phyloP scores from a whole-genome alignment of 2,113 vertebrate species.

The mouse (Mus musculus) region DNA sequence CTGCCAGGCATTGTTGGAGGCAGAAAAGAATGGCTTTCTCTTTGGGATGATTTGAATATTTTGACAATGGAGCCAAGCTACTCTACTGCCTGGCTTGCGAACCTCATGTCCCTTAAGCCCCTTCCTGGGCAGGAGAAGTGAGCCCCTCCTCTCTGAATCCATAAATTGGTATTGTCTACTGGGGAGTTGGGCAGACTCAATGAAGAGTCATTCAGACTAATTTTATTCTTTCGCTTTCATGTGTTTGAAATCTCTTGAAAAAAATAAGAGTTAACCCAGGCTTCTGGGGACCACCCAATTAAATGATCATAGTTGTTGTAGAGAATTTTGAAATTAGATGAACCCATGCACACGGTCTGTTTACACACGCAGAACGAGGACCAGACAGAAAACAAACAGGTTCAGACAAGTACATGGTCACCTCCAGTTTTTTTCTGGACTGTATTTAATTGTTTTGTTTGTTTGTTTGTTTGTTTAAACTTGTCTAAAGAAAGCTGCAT shows the following conservation, averaged over 20 bases:
- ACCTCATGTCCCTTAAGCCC: not conserved
- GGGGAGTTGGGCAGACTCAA: conserved; percentile 18
- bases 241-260: conserved; percentile 47
- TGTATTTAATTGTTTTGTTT: not conserved
- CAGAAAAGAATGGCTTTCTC: conserved; percentile 74
- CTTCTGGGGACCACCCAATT: conserved; percentile 54
- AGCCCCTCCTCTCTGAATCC: conserved; percentile 19
- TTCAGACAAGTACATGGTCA: conserved; percentile 12
- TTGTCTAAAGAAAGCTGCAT: conserved; percentile 31
- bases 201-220: conserved; percentile 51
- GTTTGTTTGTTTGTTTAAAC: not conserved
- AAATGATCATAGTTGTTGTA: not conserved
- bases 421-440: not conserved
- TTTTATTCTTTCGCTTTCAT: conserved; percentile 58
- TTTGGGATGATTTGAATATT: conserved; percentile 79
- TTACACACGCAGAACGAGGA: conserved; percentile 48
- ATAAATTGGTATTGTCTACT: conserved; percentile 39
- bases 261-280: not conserved
- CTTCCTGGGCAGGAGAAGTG: conserved; percentile 37
- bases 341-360: conserved; percentile 28
- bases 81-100: conserved; percentile 55
- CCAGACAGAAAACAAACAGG: conserved; percentile 36
- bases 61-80: conserved; percentile 76
- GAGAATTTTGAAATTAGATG: conserved; percentile 15
- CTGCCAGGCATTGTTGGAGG: conserved; percentile 74